A percentile compares a stretch with the other conserved stretches of the same genome.
Conservation (phyloP, 2,797 vertebrate species). For the Pseudochromis fuscus region DNA sequence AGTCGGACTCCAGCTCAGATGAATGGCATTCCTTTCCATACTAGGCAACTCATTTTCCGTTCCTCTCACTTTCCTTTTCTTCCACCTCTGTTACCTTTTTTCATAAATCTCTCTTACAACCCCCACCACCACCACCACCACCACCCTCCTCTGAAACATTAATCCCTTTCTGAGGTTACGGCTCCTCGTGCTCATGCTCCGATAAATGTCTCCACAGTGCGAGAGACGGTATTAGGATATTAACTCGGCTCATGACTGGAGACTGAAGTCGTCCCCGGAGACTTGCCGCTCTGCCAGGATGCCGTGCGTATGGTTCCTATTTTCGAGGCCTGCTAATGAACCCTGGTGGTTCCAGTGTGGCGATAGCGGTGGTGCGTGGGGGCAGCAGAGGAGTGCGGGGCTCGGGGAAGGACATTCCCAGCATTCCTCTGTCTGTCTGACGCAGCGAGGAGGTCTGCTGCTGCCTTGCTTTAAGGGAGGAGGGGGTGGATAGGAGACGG, state of each 20-base stretch:
- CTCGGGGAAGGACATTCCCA: constrained; percentile 75
- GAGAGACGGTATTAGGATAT: constrained; percentile 48
- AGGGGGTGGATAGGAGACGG: neutral
- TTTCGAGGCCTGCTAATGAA: constrained; percentile 72
- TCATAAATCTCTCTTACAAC: constrained; percentile 63
- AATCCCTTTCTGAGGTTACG: constrained; percentile 50
- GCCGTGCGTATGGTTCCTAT: constrained; percentile 72
- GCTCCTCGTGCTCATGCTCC: constrained; percentile 42
- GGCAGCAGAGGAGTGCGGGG: constrained; percentile 44
- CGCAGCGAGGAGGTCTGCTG: constrained; percentile 60
- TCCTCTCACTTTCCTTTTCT: constrained; percentile 33
- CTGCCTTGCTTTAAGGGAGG: constrained; percentile 34
- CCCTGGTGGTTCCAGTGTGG: constrained; percentile 52
- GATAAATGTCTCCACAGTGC: constrained; percentile 35
- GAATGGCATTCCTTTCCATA: constrained; percentile 81
- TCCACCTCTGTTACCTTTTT: constrained; percentile 32
- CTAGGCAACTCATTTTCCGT: constrained; percentile 66
- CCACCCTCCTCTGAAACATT: constrained; percentile 54
- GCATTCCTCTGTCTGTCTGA: constrained; percentile 81
- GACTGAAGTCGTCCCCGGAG: constrained; percentile 43
- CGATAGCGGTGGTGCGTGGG: constrained; percentile 45
- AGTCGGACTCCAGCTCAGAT: constrained; percentile 62
- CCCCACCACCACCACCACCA: too few relatives aligned
- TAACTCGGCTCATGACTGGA: constrained; percentile 36
- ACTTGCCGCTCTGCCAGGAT: constrained; percentile 62